phyloP scores from a whole-genome alignment of 2,888 invertebrate genomes.

The Halocaridina rubra region DNA sequence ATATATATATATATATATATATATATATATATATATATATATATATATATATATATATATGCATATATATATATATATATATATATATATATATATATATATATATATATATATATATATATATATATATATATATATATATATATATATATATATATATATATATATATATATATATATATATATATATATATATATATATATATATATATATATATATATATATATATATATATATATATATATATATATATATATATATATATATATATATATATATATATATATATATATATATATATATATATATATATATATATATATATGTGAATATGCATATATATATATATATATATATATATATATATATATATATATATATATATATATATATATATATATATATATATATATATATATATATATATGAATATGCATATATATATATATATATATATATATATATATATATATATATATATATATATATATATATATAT shows the following conservation, averaged over 20 bases:
- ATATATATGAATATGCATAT: neutral
- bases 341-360: constrained; percentile 11
- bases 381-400: constrained; percentile 14
- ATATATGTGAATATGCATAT: neutral
- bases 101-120: neutral
- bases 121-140: neutral
- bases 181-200: neutral
- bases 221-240: neutral
- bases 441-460: neutral
- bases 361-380: constrained; percentile 16
- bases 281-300: neutral
- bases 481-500: neutral
- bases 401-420: neutral
- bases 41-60: neutral
- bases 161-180: neutral
- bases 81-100: neutral
- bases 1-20: neutral
- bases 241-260: neutral
- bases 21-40: neutral
- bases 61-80: neutral
- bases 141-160: neutral
- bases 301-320: neutral
- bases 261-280: neutral
- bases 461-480: neutral
- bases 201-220: neutral